phyloP scores from a whole-genome alignment of 2,888 invertebrate genomes.

The Andrena trimmerana region DNA sequence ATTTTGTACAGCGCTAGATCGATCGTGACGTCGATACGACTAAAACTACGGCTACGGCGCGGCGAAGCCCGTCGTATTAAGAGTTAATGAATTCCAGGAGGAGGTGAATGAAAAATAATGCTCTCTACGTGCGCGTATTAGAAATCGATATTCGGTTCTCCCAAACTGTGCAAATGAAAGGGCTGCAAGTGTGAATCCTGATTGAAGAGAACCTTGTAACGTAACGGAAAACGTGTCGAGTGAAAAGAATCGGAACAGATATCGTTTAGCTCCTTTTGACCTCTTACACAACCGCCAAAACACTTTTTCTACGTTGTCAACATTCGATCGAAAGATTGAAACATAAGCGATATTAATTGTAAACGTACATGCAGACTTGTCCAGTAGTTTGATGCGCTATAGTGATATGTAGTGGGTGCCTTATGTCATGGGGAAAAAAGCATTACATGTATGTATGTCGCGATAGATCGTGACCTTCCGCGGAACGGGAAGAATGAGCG shows the following conservation, averaged over 20 bases:
- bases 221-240: background rate
- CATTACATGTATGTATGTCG: background rate
- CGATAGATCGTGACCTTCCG: constrained; percentile 50
- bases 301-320: background rate
- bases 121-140: background rate
- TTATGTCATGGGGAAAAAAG: background rate
- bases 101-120: background rate
- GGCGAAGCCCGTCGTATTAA: background rate
- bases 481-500: constrained; percentile 12
- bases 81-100: background rate
- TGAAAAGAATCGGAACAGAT: background rate
- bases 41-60: background rate
- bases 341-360: too few relatives aligned
- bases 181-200: too few relatives aligned
- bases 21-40: constrained; percentile 4
- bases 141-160: too few relatives aligned
- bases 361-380: too few relatives aligned
- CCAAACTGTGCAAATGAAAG: too few relatives aligned
- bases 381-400: too few relatives aligned
- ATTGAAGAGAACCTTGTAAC: too few relatives aligned
- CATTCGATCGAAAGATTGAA: background rate
- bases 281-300: background rate
- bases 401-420: too few relatives aligned
- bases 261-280: background rate
- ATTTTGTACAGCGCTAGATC: constrained; percentile 14